Percentiles rank a stretch among this genome's conserved stretches.
phyloP scores from a whole-genome alignment of 2,797 vertebrate species.

The Enteromius argenteus region DNA sequence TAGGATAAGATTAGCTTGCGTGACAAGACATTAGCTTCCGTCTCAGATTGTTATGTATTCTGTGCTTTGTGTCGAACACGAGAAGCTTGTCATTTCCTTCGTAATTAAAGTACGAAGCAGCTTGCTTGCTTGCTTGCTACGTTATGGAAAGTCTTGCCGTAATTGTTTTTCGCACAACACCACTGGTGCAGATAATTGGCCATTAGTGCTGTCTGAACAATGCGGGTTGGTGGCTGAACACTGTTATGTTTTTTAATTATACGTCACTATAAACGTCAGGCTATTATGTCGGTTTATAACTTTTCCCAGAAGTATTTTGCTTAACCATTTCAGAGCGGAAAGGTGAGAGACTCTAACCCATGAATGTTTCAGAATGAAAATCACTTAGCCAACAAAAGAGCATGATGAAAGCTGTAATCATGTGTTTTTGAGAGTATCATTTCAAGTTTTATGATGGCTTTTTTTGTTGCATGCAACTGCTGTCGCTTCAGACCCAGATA shows the following conservation, averaged over 20 bases:
- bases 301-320: not conserved
- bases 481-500: not conserved
- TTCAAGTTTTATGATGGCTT: not conserved
- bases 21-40: not conserved
- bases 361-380: not conserved
- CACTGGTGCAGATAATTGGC: slow-evolving; percentile 55
- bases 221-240: not conserved
- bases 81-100: slow-evolving; percentile 20
- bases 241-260: slow-evolving; percentile 40
- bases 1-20: not conserved
- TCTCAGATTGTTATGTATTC: slow-evolving; percentile 2
- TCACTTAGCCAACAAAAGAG: slow-evolving; percentile 8
- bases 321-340: not conserved
- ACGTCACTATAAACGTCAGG: slow-evolving; percentile 21
- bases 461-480: not conserved
- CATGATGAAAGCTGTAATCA: not conserved
- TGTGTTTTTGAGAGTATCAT: not conserved
- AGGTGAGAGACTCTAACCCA: not conserved
- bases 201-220: slow-evolving; percentile 52
- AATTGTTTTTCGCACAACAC: slow-evolving; percentile 54
- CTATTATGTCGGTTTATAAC: slow-evolving; percentile 24
- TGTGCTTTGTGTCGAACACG: not conserved
- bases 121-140: slow-evolving; percentile 48
- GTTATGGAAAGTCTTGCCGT: slow-evolving; percentile 26
- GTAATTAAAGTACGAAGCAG: slow-evolving; percentile 43